phyloP scores from a whole-genome alignment of 2,113 vertebrate genomes.

The Glaucidium brasilianum region DNA sequence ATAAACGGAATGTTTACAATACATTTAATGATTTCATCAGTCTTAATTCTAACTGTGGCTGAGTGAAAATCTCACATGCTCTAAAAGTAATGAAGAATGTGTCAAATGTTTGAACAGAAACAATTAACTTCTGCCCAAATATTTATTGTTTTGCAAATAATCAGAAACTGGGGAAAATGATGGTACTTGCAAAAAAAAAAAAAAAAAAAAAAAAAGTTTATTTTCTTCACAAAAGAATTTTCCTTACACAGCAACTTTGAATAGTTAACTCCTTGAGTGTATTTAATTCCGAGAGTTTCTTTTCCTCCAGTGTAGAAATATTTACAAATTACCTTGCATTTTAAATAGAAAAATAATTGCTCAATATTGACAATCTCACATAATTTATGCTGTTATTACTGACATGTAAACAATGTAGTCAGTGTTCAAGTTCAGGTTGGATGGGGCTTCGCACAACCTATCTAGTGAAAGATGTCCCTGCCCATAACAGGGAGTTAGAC shows the following conservation, averaged over 20 bases:
- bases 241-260: neutral
- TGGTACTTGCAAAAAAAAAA: conserved; percentile 39
- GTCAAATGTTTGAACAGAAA: conserved; percentile 68
- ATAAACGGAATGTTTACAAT: conserved; percentile 80
- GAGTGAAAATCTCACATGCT: conserved; percentile 52
- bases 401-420: neutral
- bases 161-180: conserved; percentile 56
- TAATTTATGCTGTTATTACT: neutral
- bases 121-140: conserved; percentile 70
- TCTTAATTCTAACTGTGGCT: conserved; percentile 77
- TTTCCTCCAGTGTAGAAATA: neutral
- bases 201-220: neutral
- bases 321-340: neutral
- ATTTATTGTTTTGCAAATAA: conserved; percentile 69
- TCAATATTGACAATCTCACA: neutral
- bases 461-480: neutral
- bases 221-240: neutral
- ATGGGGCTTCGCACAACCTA: neutral
- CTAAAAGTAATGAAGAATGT: conserved; percentile 72
- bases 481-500: neutral
- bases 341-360: neutral
- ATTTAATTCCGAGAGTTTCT: neutral
- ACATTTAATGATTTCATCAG: conserved; percentile 80
- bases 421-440: neutral
- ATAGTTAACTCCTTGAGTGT: neutral